phyloP scores from a whole-genome alignment of 2,888 invertebrate genomes.

The Himalopsyche anomala region DNA sequence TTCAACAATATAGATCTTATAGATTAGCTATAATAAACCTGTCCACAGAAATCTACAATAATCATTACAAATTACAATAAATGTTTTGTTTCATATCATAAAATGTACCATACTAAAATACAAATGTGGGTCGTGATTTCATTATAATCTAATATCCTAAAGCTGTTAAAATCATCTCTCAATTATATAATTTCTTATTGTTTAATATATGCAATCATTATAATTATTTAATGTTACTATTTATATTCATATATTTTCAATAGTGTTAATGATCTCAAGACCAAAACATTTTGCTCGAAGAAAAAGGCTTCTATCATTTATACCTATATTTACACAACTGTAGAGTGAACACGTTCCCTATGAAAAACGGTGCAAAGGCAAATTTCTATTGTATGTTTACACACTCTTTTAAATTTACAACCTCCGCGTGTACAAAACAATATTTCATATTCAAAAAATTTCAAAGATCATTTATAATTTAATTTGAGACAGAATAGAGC shows the following conservation, averaged over 20 bases:
- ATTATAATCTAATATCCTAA: slow-evolving; percentile 60
- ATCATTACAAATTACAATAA: slow-evolving; percentile 65
- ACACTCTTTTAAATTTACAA: slow-evolving; percentile 41
- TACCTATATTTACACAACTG: slow-evolving; percentile 40
- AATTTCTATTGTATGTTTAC: slow-evolving; percentile 36
- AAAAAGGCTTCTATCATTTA: slow-evolving; percentile 43
- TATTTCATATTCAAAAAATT: slow-evolving; percentile 32
- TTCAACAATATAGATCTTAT: slow-evolving; percentile 76
- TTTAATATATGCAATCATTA: slow-evolving; percentile 61
- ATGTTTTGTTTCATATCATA: slow-evolving; percentile 51
- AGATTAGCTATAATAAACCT: slow-evolving; percentile 72
- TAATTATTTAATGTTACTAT: slow-evolving; percentile 55
- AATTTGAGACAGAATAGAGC: not conserved
- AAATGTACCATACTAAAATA: slow-evolving; percentile 61
- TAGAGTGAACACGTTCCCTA: slow-evolving; percentile 42
- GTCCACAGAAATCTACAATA: slow-evolving; percentile 71
- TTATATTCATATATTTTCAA: slow-evolving; percentile 57
- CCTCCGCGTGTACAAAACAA: slow-evolving; percentile 18
- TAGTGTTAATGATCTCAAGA: slow-evolving; percentile 51
- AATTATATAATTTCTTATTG: slow-evolving; percentile 61
- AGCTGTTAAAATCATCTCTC: slow-evolving; percentile 63
- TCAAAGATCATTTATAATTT: not conserved
- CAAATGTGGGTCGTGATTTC: slow-evolving; percentile 59
- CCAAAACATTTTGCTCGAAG: slow-evolving; percentile 55
- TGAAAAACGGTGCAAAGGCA: slow-evolving; percentile 43